Conservation (phyloP, 1,140 invertebrate species). For the Dendrolimus kikuchii region DNA sequence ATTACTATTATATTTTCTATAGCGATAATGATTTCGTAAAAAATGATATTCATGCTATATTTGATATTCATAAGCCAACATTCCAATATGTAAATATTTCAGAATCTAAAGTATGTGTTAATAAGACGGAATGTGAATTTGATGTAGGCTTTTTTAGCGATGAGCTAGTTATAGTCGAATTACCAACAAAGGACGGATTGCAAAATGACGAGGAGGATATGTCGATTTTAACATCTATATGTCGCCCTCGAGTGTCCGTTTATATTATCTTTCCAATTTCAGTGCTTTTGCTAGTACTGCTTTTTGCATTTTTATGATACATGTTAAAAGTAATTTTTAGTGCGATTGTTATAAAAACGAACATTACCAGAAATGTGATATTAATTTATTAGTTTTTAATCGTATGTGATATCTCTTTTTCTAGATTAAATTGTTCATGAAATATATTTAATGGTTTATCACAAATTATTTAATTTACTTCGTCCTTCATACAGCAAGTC, state of each 20-base stretch:
- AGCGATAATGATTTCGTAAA: constrained; percentile 85
- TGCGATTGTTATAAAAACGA: constrained; percentile 44
- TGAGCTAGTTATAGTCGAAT: constrained; percentile 85
- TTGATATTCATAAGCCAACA: constrained; percentile 88
- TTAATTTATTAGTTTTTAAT: constrained; percentile 50
- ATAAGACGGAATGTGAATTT: constrained; percentile 83
- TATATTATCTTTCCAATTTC: constrained; percentile 85
- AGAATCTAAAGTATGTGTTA: constrained; percentile 78
- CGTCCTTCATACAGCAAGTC: too few species aligned
- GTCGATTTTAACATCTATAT: constrained; percentile 79
- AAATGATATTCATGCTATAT: constrained; percentile 86
- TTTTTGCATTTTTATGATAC: constrained; percentile 83
- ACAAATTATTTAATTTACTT: too few species aligned
- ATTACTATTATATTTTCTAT: constrained; percentile 91
- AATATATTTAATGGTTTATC: too few species aligned
- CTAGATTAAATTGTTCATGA: too few species aligned
- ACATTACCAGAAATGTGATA: constrained; percentile 61
- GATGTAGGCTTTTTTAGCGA: constrained; percentile 78
- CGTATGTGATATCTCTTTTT: too few species aligned
- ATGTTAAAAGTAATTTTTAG: constrained; percentile 41
- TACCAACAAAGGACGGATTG: constrained; percentile 84
- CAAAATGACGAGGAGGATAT: constrained; percentile 81
- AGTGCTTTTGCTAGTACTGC: constrained; percentile 81
- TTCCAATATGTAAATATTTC: constrained; percentile 83
- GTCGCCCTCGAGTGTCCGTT: constrained; percentile 82